Evolutionary conservation across 2,113 vertebrate genomes (phyloP), one percentile per base, ranked within the genome.

Genomic region (Agelaius phoeniceus): DNA sequence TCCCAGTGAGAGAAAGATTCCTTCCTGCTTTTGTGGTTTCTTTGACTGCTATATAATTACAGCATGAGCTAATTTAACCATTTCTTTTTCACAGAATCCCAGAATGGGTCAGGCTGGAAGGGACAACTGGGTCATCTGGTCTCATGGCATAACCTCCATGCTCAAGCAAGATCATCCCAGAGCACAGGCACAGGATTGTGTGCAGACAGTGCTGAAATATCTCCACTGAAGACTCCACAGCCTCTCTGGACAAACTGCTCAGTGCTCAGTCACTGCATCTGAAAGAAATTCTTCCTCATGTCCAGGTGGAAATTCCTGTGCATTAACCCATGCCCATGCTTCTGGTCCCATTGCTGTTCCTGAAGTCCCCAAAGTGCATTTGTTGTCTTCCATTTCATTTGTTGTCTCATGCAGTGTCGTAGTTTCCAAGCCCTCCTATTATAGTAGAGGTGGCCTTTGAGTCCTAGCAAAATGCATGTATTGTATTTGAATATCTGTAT

Each of bases 251-350:
- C 21, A 75, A 31, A 3, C 17, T 9, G 12, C 13, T 31, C 31
- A 23, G 15, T 13, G 41, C 21, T n/a, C 0, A 0, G 17, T 55
- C 55, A 41, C 20, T 52, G 10, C 27, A 51, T 4, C 37, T 16
- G 2, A 33, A 67, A 73, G 31, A 31, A 68, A 3, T 23, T 83
- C 2, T 23, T 48, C 11, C 21, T 49, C 41, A 20, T 23, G 7
- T 43, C 9, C 26, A 31, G n/a, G 2, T 76, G 30, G 30, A 76
- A 62, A 18, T 16, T 55, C 21, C 39, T 20, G 18, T 0, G 35
- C 11, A 43, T 13, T n/a, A 15, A 7, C 13, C 44, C 35, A 26
- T 62, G 30, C 17, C 30, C 1, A 1, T 48, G 4, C 5, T 6
- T 62, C 15, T 49, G 23, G 39, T 62, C 24, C 26, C 9, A 2